Conservation (phyloP, 1,140 invertebrate species). For the Tetranychus cinnabarinus region DNA sequence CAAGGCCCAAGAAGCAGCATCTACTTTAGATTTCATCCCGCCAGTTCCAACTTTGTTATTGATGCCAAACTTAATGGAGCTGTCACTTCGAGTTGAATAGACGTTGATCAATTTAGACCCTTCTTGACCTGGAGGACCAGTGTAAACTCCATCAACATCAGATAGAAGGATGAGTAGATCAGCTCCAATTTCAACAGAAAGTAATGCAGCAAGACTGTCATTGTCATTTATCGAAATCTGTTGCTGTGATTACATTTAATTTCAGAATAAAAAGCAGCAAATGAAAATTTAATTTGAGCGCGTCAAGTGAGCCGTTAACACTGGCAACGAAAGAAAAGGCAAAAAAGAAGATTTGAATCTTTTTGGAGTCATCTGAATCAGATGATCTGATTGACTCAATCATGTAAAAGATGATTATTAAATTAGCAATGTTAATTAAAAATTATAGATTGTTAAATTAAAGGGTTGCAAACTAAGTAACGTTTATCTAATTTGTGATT, state of each 20-base stretch:
- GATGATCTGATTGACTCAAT: too few species aligned
- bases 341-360: too few species aligned
- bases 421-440: too few species aligned
- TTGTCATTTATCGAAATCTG: conserved; percentile 84
- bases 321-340: too few species aligned
- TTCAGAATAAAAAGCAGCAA: too few species aligned
- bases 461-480: too few species aligned
- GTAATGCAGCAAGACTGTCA: conserved; percentile 80
- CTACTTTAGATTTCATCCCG: conserved; percentile 89
- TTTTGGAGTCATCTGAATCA: too few species aligned
- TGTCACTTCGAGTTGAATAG: conserved; percentile 31
- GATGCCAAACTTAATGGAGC: conserved; percentile 64
- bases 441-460: too few species aligned
- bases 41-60: conserved; percentile 89
- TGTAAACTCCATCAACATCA: conserved; percentile 94
- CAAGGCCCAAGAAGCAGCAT: conserved; percentile 77
- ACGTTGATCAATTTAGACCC: conserved; percentile 78
- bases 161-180: conserved; percentile 93
- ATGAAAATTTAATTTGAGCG: too few species aligned
- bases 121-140: conserved; percentile 73
- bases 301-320: too few species aligned
- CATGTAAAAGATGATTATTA: too few species aligned
- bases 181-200: conserved; percentile 77
- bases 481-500: too few species aligned
- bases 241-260: conserved; percentile 26